These are phyloP conservation scores for Hemicrepidius hirtus DNA, from an alignment of 2,888 invertebrate genomes.

Conservation along the genomic window DNA sequence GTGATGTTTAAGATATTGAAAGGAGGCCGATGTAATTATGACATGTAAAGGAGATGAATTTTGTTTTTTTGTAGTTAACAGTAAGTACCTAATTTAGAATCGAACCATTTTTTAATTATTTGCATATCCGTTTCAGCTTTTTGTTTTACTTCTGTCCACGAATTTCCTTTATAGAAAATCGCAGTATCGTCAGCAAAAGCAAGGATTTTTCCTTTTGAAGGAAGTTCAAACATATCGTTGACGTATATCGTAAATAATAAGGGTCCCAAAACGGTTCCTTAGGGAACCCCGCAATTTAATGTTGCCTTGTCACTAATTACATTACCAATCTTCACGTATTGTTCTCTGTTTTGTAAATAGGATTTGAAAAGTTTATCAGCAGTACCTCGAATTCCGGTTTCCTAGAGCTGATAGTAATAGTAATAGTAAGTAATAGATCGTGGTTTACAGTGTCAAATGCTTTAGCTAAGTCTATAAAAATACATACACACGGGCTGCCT, in stretches of 20 bases:
- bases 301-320: neutral
- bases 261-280: neutral
- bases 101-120: neutral
- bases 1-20: neutral
- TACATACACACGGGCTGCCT: neutral
- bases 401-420: neutral
- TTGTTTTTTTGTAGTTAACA: neutral
- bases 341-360: neutral
- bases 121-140: neutral
- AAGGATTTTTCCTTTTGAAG: neutral
- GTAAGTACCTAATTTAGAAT: neutral
- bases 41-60: too few relatives aligned
- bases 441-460: neutral
- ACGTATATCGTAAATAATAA: neutral
- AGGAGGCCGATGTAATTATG: neutral
- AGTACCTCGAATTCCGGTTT: neutral
- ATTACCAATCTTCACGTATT: neutral
- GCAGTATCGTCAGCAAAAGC: neutral
- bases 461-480: neutral
- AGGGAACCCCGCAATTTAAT: neutral
- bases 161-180: neutral
- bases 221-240: neutral
- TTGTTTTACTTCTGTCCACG: neutral
- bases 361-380: neutral
- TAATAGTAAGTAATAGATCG: too few relatives aligned